Conservation (phyloP, 2,888 invertebrate genomes). For the Dioctria rufipes region DNA sequence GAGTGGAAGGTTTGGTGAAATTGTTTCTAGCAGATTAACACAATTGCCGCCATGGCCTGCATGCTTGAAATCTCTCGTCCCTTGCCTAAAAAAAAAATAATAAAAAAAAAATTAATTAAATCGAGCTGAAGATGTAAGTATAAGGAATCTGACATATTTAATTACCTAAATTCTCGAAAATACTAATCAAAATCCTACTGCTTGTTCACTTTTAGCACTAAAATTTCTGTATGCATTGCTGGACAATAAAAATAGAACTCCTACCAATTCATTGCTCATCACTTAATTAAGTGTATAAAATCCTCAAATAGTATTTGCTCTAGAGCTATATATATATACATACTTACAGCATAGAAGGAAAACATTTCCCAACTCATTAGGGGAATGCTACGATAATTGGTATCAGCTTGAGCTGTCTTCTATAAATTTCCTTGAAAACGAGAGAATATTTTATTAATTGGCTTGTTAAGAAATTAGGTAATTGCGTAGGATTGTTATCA, state of each 20-base stretch:
- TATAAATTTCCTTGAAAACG: slow-evolving; percentile 12
- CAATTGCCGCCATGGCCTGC: too few species aligned
- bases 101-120: too few species aligned
- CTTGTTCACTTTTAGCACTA: neutral
- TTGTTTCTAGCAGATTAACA: too few species aligned
- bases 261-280: slow-evolving; percentile 37
- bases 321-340: slow-evolving; percentile 16
- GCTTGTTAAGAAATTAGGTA: slow-evolving; percentile 15
- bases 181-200: too few species aligned
- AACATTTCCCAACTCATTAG: slow-evolving; percentile 54
- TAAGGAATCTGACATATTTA: too few species aligned
- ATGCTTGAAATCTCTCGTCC: too few species aligned
- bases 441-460: slow-evolving; percentile 36
- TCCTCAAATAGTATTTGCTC: slow-evolving; percentile 23
- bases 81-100: too few species aligned
- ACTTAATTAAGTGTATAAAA: slow-evolving; percentile 5
- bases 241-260: neutral
- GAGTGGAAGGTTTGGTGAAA: too few species aligned
- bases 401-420: slow-evolving; percentile 33
- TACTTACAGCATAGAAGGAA: slow-evolving; percentile 1
- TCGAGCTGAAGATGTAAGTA: too few species aligned
- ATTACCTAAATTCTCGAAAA: too few species aligned
- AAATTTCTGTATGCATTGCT: slow-evolving; percentile 7
- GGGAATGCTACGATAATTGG: slow-evolving; percentile 56
- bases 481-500: slow-evolving; percentile 32